Evolutionary conservation across 2,797 vertebrate species (phyloP), one percentile per base, ranked within the genome.

Genomic region (Momotus momota): DNA sequence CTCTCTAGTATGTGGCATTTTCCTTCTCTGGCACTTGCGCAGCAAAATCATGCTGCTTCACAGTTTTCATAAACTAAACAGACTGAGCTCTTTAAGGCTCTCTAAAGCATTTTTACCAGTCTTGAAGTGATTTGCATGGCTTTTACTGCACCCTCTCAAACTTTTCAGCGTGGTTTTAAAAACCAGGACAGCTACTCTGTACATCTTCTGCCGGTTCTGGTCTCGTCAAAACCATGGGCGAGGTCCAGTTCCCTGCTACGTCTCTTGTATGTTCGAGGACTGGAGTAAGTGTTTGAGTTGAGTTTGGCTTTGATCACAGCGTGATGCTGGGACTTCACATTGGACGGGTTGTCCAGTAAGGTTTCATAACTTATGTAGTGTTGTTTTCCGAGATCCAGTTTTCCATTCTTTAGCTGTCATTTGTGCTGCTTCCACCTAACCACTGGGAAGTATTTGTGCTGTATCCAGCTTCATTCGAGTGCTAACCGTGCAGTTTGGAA

Each of bases 1-100:
- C 27, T 88, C 51, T 88, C 79, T n/a, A 93, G 35, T 70, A 74
- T 89, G 61, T 88, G 86, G 77, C 48, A 62, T 90, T 94, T 94
- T 95, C 70, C 29, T 51, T 94, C 62, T 90, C 66, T 95, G 93
- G 54, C 46, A 54, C 62, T 88, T 84, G 46, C 49, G 45, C 22
- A 86, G 78, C 74, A 88, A 93, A 92, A 89, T 48, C 43, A 35
- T 66, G 20, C 78, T 85, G 55, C 88, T 61, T 90, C 74, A 74
- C 22, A 57, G 10, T 73, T 88, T 88, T 88, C 55, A 48, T 88
- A 73, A 88, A 54, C 79, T 90, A 43, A 96, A 81, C 52, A 72
- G 60, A 40, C 25, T 52, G 82, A 87, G 31, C n/a, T 80, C 58
- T 92, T 72, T 70, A 90, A 51, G 23, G 41, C 29, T 66, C 35